These are phyloP conservation scores for Heliangelus exortis DNA, from an alignment of 2,797 vertebrate genomes.

Conservation along the genomic window DNA sequence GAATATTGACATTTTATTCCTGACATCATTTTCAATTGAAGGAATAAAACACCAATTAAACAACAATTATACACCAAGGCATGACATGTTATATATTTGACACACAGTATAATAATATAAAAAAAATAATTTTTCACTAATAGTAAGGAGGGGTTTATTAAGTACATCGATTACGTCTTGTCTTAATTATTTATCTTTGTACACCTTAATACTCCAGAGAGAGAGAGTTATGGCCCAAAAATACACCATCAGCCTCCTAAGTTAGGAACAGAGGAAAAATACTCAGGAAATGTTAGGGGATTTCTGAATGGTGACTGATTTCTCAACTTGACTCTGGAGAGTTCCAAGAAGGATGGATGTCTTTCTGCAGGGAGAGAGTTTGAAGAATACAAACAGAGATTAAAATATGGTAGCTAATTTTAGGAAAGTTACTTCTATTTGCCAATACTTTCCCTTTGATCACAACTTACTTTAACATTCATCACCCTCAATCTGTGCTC, in stretches of 20 bases:
- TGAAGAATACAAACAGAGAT: background rate
- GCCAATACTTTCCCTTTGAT: background rate
- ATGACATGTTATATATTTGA: conserved; percentile 69
- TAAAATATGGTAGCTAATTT: background rate
- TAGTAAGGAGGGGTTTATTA: conserved; percentile 52
- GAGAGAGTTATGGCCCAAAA: background rate
- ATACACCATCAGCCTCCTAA: background rate
- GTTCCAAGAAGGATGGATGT: background rate
- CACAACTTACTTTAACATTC: background rate
- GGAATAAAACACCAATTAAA: conserved; percentile 77
- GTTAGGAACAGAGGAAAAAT: background rate
- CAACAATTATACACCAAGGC: conserved; percentile 73
- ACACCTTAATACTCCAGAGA: background rate
- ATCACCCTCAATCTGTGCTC: background rate
- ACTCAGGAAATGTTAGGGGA: background rate
- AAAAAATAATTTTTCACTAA: conserved; percentile 16
- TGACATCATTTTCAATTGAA: conserved; percentile 65
- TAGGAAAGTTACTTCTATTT: background rate
- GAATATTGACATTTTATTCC: conserved; percentile 77
- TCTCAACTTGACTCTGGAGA: background rate
- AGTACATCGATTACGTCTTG: conserved; percentile 30
- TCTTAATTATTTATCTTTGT: conserved; percentile 3
- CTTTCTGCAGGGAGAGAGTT: background rate
- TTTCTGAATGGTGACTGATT: background rate
- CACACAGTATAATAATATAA: conserved; percentile 50